Evolutionary conservation across 2,113 vertebrate genomes (phyloP).

Genomic region (Gymnocephalus cernua): DNA sequence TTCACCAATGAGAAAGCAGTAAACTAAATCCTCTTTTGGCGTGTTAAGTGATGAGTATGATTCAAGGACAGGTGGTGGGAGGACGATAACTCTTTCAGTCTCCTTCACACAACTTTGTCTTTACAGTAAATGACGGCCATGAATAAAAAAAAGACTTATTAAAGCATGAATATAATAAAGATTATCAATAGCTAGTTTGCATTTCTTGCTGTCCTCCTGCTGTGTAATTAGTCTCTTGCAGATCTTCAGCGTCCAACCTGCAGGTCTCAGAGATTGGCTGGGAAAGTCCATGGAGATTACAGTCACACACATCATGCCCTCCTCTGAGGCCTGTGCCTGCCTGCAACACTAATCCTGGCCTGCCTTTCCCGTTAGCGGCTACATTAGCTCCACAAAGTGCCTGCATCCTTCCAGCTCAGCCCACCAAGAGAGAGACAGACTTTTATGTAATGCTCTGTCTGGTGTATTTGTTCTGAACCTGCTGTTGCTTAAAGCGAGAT

Average conservation of each 20-base stretch:
- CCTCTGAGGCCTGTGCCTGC: constrained; percentile 63
- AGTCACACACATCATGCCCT: constrained; percentile 56
- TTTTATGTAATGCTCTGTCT: constrained; percentile 78
- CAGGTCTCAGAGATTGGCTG: constrained; percentile 57
- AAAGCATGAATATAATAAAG: constrained; percentile 1
- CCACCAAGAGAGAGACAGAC: constrained; percentile 68
- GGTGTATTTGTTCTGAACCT: constrained; percentile 68
- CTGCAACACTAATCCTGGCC: constrained; percentile 72
- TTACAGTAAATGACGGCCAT: constrained; percentile 4
- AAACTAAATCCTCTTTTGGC: constrained; percentile 67
- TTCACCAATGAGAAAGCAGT: constrained; percentile 62
- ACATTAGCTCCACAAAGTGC: constrained; percentile 58
- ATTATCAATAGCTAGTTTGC: neutral
- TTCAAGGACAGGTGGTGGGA: constrained; percentile 73
- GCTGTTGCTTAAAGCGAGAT: constrained; percentile 62
- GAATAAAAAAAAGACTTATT: constrained; percentile 20
- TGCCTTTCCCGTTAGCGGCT: constrained; percentile 59
- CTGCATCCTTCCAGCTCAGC: constrained; percentile 63
- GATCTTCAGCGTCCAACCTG: constrained; percentile 27
- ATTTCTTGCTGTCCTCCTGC: constrained; percentile 14
- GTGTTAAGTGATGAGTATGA: constrained; percentile 68
- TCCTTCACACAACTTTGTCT: constrained; percentile 55
- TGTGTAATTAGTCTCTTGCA: constrained; percentile 27
- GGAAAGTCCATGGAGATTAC: constrained; percentile 69
- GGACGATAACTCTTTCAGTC: constrained; percentile 27